Evolutionary conservation across 2,113 vertebrate genomes (phyloP).

Genomic region (Dinomys branickii): DNA sequence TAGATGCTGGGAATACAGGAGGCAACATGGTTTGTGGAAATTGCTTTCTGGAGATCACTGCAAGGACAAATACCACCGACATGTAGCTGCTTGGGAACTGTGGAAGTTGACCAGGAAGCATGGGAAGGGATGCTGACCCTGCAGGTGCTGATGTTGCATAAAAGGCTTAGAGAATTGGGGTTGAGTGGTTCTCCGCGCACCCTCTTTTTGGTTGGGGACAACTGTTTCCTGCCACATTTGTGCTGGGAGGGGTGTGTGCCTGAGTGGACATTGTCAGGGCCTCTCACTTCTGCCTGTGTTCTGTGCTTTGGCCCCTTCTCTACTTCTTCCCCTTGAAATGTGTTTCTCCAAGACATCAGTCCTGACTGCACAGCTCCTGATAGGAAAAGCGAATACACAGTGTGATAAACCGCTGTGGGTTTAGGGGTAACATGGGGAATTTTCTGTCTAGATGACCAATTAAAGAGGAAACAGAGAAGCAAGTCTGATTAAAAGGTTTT

Average conservation of each 20-base stretch:
- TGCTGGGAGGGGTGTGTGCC: neutral
- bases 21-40: neutral
- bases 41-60: neutral
- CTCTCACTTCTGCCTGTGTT: neutral
- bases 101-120: neutral
- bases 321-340: neutral
- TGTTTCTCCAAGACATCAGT: neutral
- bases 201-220: neutral
- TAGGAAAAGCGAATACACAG: conserved; percentile 66
- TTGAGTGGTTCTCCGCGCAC: neutral
- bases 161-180: neutral
- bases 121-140: neutral
- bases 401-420: conserved; percentile 58
- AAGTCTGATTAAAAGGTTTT: conserved; percentile 47
- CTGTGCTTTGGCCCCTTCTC: neutral
- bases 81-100: neutral
- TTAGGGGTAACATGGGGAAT: conserved; percentile 64
- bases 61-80: neutral
- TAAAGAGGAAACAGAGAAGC: conserved; percentile 47
- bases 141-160: neutral
- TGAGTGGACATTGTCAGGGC: neutral
- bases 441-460: conserved; percentile 65
- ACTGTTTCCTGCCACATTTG: neutral
- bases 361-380: neutral
- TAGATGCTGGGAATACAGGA: conserved; percentile 12